These are phyloP conservation scores for Coreoperca whiteheadi DNA, from an alignment of 2,113 vertebrate species.

Conservation along the genomic window DNA sequence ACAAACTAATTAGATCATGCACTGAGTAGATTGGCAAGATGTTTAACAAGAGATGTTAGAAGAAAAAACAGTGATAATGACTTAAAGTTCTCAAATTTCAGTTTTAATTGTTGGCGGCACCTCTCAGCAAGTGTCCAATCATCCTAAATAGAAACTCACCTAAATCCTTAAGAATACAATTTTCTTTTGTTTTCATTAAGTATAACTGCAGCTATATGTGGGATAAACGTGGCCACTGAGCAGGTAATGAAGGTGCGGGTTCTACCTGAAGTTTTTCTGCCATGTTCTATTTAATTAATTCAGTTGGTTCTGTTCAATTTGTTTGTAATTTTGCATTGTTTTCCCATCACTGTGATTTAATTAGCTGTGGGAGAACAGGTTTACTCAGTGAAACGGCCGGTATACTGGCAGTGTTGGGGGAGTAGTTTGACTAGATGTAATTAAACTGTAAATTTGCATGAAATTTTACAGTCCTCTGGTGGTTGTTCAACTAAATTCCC, in stretches of 20 bases:
- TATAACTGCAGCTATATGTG: neutral
- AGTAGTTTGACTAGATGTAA: constrained; percentile 62
- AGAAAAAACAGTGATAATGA: neutral
- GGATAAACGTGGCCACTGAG: constrained; percentile 23
- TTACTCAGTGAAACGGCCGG: constrained; percentile 22
- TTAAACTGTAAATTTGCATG: constrained; percentile 71
- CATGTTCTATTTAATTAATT: constrained; percentile 48
- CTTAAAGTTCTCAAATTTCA: neutral
- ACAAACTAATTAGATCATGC: constrained; percentile 6
- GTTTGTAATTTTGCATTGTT: constrained; percentile 56
- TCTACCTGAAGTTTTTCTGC: constrained; percentile 36
- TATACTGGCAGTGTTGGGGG: constrained; percentile 30
- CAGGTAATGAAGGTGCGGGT: constrained; percentile 25
- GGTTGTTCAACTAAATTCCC: constrained; percentile 35
- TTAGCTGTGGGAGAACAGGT: constrained; percentile 60
- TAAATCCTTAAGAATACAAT: neutral
- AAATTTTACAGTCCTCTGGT: constrained; percentile 55
- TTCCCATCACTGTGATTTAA: constrained; percentile 58
- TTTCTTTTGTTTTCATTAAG: neutral
- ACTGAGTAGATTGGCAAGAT: constrained; percentile 7
- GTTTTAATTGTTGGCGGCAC: neutral
- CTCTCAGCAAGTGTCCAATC: neutral
- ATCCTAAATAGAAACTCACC: neutral
- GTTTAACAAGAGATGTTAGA: constrained; percentile 29
- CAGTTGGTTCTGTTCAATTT: constrained; percentile 49